Percentiles rank a stretch among this genome's conserved stretches.
phyloP scores from a whole-genome alignment of 64 coral and sea anemone species.

The Anthopleura sola region DNA sequence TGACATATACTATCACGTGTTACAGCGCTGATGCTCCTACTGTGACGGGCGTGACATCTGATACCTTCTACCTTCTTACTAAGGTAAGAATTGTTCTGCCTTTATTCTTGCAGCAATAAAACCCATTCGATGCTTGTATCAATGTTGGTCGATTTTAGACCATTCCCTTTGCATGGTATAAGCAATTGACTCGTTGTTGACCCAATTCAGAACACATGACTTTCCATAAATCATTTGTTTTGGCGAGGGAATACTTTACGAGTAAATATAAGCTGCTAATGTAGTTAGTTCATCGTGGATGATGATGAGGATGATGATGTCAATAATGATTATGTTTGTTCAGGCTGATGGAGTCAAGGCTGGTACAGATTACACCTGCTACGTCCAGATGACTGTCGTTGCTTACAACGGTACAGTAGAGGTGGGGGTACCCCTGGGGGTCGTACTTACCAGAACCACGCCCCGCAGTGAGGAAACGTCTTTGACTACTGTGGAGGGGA shows the following conservation, averaged over 20 bases:
- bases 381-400: conserved; percentile 74
- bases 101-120: no score
- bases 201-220: no score
- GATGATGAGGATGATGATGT: not conserved
- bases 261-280: no score
- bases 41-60: conserved; percentile 35
- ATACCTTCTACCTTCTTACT: not conserved
- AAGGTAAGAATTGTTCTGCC: not conserved
- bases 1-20: conserved; percentile 81
- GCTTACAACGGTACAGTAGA: conserved; percentile 71
- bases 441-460: conserved; percentile 60
- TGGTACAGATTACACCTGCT: conserved; percentile 91
- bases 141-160: no score
- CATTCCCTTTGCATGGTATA: no score
- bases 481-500: conserved; percentile 87
- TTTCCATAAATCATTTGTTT: no score
- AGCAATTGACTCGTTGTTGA: no score
- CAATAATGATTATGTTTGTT: not conserved
- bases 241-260: no score
- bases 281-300: no score
- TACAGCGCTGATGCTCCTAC: conserved; percentile 64
- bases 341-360: conserved; percentile 69
- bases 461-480: conserved; percentile 73
- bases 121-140: no score
- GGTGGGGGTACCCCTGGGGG: conserved; percentile 42